Base-by-base conservation (phyloP, 1,140 invertebrate species). In the Zaprionus africanus region DNA sequence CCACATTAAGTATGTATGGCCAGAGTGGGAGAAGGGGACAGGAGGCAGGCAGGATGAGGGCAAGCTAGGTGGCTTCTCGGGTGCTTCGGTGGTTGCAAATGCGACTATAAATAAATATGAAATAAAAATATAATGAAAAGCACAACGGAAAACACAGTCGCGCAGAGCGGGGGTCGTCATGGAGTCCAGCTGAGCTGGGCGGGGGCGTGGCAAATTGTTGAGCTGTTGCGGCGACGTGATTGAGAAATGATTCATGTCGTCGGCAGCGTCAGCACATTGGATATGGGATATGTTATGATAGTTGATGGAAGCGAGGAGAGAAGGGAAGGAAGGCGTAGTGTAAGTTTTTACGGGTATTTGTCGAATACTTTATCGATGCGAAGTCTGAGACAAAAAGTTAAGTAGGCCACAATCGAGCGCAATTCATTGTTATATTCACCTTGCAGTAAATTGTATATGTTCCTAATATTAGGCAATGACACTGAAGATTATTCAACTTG, bases 1-100 rank as follows among this genome's bases (percentile, higher is more conserved):
- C 84, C 78, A 73, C 84, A 87, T 86, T 86, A 87, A 80, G 79
- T 71, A 86, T 86, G 82, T 67, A 85, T 77, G 76, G 15, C 78
- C 53, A 61, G 53, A 72, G 70, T 69, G 82, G 70, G 53, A 49
- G 31, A 34, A 11, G 31, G 17, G 36, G 15, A 43, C 43, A 46
- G 2, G 59, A 49, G 17, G 15, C 19, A 41, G 36, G 17, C 5
- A 53, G 46, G n/a, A 15, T 2, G n/a, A n/a, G 41, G 15, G 15
- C 15, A 5, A 15, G n/a, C 67, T 62, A 56, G 59, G 51, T 34
- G 15, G 62, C 43, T n/a, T 65, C 26, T 26, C 41, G 17, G 28
- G 19, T 26, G 6, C 36, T 22, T 38, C 5, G 64, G 28, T 24
- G 62, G 36, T 34, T 9, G 11, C n/a, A 65, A 43, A 75, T 53